These are phyloP conservation scores for Cardiocondyla obscurior DNA, from an alignment of 1,140 invertebrate species.

Conservation along the genomic window DNA sequence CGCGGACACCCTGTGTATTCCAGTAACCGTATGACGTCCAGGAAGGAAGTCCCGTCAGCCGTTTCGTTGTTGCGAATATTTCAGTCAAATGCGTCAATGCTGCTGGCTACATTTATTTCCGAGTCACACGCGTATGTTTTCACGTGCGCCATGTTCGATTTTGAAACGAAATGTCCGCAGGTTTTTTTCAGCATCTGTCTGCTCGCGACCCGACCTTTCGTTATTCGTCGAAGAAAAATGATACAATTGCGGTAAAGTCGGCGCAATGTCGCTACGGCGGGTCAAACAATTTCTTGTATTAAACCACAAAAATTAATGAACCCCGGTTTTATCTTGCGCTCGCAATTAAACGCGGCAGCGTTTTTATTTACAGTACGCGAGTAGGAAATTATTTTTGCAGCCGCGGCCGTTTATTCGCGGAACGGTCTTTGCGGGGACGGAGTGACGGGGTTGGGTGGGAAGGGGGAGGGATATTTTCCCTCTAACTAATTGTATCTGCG, in stretches of 20 bases:
- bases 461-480: neutral
- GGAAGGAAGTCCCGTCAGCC: conserved; percentile 31
- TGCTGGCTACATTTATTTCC: conserved; percentile 24
- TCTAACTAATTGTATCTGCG: conserved; percentile 3
- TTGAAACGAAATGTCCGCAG: no score
- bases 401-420: neutral
- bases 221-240: no score
- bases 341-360: neutral
- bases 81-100: conserved; percentile 12
- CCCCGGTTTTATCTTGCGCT: neutral
- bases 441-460: no score
- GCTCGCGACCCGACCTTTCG: no score
- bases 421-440: no score
- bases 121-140: neutral
- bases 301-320: neutral
- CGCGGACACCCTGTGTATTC: neutral
- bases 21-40: conserved; percentile 3
- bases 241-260: no score
- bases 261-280: neutral
- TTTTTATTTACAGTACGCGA: neutral
- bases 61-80: conserved; percentile 34
- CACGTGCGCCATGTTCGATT: no score
- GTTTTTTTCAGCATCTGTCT: no score
- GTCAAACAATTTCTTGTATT: neutral
- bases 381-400: neutral